Evolutionary conservation across 2,888 invertebrate species (phyloP).

Genomic region (Zaprionus lineosus): DNA sequence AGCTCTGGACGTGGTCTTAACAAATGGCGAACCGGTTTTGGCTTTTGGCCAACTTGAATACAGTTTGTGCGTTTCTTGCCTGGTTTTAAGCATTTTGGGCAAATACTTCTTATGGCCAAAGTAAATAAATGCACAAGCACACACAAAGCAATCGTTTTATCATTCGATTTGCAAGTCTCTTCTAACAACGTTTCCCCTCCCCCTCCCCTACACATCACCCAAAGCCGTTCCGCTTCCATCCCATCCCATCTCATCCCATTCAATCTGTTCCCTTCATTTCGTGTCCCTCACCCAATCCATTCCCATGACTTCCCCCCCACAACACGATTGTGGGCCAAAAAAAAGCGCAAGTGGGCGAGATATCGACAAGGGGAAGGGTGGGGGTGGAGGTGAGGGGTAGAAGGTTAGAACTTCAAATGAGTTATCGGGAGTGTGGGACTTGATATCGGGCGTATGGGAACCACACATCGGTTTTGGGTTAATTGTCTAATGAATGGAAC

Average conservation of each 20-base stretch:
- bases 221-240: no score
- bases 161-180: conserved; percentile 39
- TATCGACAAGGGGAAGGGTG: background rate
- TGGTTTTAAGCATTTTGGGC: conserved; percentile 34
- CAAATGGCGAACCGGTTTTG: conserved; percentile 72
- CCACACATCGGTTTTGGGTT: conserved; percentile 22
- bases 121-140: conserved; percentile 35
- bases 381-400: background rate
- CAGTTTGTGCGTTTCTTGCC: conserved; percentile 23
- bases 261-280: no score
- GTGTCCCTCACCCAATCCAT: no score
- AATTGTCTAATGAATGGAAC: conserved; percentile 63
- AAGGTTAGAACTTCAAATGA: no score
- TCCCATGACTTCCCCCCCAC: no score
- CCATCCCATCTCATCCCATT: no score
- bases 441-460: background rate
- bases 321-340: conserved; percentile 36
- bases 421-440: conserved; percentile 1
- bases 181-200: no score
- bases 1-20: conserved; percentile 57
- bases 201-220: no score
- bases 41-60: conserved; percentile 58
- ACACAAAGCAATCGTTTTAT: background rate
- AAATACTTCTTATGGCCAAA: conserved; percentile 33
- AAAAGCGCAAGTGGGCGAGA: conserved; percentile 65